Conservation (phyloP, 2,797 vertebrate species). For the Poeciliopsis paucimaculata region DNA sequence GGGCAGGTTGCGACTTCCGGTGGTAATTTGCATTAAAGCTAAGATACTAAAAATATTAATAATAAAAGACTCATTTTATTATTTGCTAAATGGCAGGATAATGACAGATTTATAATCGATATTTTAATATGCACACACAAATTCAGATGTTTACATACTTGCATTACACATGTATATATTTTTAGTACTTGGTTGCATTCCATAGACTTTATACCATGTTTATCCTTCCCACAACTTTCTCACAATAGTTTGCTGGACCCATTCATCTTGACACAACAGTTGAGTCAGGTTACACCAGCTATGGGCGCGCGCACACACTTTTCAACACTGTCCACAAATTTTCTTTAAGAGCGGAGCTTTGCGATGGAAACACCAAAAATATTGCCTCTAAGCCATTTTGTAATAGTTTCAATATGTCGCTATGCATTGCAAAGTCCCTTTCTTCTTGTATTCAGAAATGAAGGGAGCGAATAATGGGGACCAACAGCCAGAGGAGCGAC, state of each 20-base stretch:
- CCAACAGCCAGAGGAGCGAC: constrained; percentile 35
- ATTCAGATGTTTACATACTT: neutral
- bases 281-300: neutral
- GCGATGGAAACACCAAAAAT: neutral
- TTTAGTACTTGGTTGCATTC: neutral
- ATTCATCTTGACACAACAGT: neutral
- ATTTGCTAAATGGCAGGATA: neutral
- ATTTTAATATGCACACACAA: neutral
- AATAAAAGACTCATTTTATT: neutral
- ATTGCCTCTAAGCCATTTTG: neutral
- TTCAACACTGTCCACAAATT: neutral
- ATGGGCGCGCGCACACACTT: neutral
- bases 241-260: neutral
- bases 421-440: neutral
- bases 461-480: constrained; percentile 24
- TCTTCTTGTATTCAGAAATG: constrained; percentile 5
- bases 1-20: neutral
- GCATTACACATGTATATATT: neutral
- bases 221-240: neutral
- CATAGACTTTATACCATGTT: neutral
- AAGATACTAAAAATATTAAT: neutral
- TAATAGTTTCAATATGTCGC: neutral
- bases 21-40: neutral
- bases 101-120: neutral
- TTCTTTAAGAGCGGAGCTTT: neutral